A percentile compares a stretch with the other conserved stretches of the same genome.
These are phyloP conservation scores for Podotricha telesiphe DNA, from an alignment of 2,888 invertebrate species.

Conservation along the genomic window DNA sequence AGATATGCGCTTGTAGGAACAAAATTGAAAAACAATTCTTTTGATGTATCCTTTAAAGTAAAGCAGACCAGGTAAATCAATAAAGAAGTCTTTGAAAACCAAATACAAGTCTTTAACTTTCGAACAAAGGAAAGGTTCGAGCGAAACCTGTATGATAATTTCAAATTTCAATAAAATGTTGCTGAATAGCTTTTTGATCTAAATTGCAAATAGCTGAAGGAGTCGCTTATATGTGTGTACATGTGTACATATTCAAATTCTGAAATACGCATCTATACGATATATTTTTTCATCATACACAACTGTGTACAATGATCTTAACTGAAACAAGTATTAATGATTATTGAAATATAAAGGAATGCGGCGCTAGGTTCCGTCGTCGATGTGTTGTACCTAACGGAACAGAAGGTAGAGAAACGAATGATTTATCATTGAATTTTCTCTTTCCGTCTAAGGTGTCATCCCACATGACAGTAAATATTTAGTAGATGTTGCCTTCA, in stretches of 20 bases:
- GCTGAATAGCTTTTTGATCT: conserved; percentile 31
- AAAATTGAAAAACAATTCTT: not conserved
- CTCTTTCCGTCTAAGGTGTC: not conserved
- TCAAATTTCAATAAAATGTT: conserved; percentile 43
- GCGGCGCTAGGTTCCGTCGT: not conserved
- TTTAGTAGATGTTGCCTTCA: not conserved
- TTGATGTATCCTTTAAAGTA: not conserved
- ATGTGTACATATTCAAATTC: no score
- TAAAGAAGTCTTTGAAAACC: conserved; percentile 33
- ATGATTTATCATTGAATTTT: not conserved
- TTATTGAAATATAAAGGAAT: not conserved
- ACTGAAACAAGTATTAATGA: no score
- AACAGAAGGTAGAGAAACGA: not conserved
- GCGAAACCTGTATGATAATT: conserved; percentile 43
- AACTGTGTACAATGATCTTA: no score
- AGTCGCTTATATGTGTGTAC: not conserved
- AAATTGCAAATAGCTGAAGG: conserved; percentile 17
- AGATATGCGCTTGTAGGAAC: not conserved
- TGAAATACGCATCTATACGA: no score
- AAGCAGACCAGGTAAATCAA: conserved; percentile 17
- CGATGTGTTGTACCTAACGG: no score
- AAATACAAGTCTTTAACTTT: conserved; percentile 43
- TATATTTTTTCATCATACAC: no score
- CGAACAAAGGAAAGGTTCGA: conserved; percentile 36
- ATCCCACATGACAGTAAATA: not conserved